Conservation (phyloP, 2,113 vertebrate genomes). For the Cryptoleucopteryx plumbea region DNA sequence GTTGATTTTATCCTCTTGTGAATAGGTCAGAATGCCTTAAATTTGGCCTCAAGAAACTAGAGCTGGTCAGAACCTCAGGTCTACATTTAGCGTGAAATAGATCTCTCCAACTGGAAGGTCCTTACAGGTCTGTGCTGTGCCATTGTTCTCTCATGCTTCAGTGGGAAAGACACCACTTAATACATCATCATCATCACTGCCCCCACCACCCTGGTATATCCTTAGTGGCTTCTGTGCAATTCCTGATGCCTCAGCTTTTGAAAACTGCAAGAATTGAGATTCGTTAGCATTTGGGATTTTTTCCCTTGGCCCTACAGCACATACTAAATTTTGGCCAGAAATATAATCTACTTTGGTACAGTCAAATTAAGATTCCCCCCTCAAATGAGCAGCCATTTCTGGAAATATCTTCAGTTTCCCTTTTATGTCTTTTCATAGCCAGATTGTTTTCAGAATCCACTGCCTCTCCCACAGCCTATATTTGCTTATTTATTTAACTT, state of each 20-base stretch:
- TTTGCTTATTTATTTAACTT: background rate
- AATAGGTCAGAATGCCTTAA: background rate
- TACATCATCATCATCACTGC: background rate
- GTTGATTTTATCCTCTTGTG: background rate
- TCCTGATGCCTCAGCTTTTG: background rate
- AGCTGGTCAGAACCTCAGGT: background rate
- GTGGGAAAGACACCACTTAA: background rate
- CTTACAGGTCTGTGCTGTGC: background rate
- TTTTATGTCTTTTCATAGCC: background rate
- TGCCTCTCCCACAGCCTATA: background rate
- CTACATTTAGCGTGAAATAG: background rate
- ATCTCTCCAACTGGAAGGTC: background rate
- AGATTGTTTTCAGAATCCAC: background rate
- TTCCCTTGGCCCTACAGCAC: background rate
- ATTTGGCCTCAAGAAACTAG: background rate
- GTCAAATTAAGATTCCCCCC: background rate
- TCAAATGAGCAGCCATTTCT: background rate
- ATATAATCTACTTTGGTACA: background rate
- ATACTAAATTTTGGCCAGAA: background rate
- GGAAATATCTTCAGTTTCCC: background rate
- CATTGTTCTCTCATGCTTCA: background rate
- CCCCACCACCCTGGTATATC: background rate
- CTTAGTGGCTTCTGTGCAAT: background rate
- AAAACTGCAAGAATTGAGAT: background rate
- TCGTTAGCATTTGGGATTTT: background rate